These are phyloP conservation scores for Acridotheres tristis DNA, from an alignment of 2,797 vertebrate genomes.

Conservation along the genomic window DNA sequence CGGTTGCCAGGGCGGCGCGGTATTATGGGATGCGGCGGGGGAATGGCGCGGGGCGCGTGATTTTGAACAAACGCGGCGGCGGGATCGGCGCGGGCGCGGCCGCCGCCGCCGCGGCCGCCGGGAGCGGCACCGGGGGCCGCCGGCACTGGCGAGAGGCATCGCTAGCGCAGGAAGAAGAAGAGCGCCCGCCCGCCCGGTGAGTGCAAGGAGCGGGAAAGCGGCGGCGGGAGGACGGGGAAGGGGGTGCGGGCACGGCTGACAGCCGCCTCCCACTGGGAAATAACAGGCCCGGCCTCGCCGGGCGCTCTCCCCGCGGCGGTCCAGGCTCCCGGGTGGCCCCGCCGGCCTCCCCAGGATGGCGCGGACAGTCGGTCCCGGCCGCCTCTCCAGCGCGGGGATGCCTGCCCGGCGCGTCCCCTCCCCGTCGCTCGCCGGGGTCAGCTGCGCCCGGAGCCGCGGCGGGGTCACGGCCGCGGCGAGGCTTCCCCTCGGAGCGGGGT, in stretches of 20 bases:
- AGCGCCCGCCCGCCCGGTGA: not conserved
- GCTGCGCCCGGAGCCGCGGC: not conserved
- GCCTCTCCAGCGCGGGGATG: not conserved
- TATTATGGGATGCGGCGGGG: conserved; percentile 93
- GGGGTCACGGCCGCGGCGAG: too few species aligned
- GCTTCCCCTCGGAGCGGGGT: not conserved
- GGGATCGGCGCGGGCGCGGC: conserved; percentile 72
- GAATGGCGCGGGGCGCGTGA: conserved; percentile 99
- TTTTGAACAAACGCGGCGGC: conserved; percentile 94
- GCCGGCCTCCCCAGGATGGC: not conserved
- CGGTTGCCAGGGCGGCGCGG: conserved; percentile 79
- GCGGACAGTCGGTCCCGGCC: not conserved
- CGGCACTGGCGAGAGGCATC: not conserved
- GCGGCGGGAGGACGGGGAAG: not conserved
- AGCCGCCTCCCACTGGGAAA: not conserved
- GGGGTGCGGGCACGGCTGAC: not conserved
- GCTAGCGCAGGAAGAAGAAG: not conserved
- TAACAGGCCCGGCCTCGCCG: not conserved
- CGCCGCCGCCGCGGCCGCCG: conserved; percentile 65
- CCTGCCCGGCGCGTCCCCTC: not conserved
- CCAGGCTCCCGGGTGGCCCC: not conserved
- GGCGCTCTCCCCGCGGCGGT: not conserved
- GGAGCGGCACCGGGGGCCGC: not conserved
- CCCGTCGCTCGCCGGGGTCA: not conserved
- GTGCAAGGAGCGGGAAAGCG: not conserved